Conservation (phyloP, 2,113 vertebrate genomes). For the Mystacornis crossleyi region DNA sequence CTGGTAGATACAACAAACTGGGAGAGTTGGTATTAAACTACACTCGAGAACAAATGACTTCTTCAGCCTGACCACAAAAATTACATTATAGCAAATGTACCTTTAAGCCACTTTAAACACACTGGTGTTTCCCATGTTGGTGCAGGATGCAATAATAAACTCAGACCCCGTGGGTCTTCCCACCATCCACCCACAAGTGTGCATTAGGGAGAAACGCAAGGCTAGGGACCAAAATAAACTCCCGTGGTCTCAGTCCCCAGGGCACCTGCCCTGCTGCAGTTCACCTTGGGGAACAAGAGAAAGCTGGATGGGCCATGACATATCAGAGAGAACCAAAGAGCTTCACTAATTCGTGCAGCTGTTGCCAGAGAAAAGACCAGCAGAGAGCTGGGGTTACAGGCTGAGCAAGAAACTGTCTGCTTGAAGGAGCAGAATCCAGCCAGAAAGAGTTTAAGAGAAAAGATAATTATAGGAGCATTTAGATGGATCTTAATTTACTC, state of each 20-base stretch:
- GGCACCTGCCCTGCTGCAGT: background rate
- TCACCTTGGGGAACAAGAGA: background rate
- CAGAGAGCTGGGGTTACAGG: background rate
- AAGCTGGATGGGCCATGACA: background rate
- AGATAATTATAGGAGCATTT: background rate
- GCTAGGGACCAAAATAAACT: background rate
- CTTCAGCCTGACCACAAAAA: background rate
- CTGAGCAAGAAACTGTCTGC: background rate
- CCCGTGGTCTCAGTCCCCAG: accelerated
- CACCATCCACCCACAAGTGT: background rate
- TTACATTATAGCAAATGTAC: background rate
- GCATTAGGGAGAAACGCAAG: background rate
- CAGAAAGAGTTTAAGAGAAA: background rate
- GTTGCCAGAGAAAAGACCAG: background rate
- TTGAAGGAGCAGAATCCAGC: background rate
- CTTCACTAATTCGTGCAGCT: background rate
- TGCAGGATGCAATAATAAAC: background rate
- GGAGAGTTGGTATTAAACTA: background rate
- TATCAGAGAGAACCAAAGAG: background rate
- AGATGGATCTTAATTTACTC: background rate
- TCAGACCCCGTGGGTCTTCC: background rate
- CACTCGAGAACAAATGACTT: background rate
- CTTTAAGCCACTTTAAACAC: background rate
- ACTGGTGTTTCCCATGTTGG: background rate
- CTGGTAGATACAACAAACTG: background rate